These are phyloP conservation scores for Ceuthmochares aereus DNA, from an alignment of 2,113 vertebrate genomes.

Conservation along the genomic window DNA sequence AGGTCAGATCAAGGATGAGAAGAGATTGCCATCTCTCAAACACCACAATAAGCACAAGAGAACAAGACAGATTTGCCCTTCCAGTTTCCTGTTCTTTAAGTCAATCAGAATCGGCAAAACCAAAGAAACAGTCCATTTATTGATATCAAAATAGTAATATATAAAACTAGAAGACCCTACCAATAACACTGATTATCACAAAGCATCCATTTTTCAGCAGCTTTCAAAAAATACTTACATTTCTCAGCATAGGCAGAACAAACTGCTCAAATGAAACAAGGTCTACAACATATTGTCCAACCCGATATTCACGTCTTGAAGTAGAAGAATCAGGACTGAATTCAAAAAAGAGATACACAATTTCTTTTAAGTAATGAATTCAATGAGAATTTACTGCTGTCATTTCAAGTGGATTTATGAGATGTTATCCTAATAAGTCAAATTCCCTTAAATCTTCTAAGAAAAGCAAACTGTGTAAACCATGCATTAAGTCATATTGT, in stretches of 20 bases:
- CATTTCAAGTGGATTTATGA: background rate
- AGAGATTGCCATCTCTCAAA: background rate
- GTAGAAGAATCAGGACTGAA: conserved; percentile 70
- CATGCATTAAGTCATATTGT: background rate
- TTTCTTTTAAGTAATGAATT: background rate
- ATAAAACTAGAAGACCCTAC: background rate
- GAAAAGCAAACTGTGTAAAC: background rate
- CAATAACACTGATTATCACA: background rate
- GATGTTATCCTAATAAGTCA: background rate
- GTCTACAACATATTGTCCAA: conserved; percentile 92
- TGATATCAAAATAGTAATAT: background rate
- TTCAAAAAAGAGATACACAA: background rate
- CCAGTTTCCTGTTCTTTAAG: background rate
- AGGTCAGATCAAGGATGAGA: background rate
- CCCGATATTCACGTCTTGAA: conserved; percentile 78
- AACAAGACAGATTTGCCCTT: background rate
- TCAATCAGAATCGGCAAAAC: background rate
- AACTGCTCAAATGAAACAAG: conserved; percentile 89
- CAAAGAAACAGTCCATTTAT: background rate
- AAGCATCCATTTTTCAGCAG: background rate
- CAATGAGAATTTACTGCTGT: background rate
- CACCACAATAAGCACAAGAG: background rate
- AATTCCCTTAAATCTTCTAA: background rate
- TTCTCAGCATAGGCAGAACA: conserved; percentile 86
- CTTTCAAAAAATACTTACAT: conserved; percentile 78